These are phyloP conservation scores for Pseudorhiza aurosa DNA, from an alignment of 30 jellyfish, hydroid and myxozoan genomes.

Conservation along the genomic window DNA sequence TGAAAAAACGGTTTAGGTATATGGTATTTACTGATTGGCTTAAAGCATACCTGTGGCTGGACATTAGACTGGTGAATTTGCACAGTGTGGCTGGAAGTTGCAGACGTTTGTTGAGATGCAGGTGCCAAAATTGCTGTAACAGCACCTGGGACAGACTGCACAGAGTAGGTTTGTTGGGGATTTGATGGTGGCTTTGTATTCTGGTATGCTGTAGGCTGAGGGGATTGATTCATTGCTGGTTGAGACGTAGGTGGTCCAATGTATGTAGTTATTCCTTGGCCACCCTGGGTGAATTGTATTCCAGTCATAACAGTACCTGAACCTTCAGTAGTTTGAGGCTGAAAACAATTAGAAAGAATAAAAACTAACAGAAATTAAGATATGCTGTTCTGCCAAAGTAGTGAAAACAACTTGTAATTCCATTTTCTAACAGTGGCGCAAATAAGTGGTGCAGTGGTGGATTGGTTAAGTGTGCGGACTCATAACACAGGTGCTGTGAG, in stretches of 20 bases:
- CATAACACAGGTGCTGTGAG: no score
- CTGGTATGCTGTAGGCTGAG: conserved; percentile 5
- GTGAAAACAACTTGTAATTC: no score
- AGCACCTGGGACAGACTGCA: conserved; percentile 78
- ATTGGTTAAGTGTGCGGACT: no score
- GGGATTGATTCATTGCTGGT: conserved; percentile 9
- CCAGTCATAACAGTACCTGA: conserved; percentile 36
- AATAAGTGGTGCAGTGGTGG: no score
- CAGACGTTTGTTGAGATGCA: conserved; percentile 24
- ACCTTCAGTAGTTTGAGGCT: conserved; percentile 41
- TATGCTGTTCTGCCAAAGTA: no score
- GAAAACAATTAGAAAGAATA: background rate
- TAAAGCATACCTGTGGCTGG: conserved; percentile 91
- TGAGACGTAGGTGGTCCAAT: conserved; percentile 73
- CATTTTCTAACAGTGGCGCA: no score
- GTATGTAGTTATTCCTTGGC: conserved; percentile 76
- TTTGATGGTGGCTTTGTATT: conserved; percentile 19
- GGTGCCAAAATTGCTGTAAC: conserved; percentile 81
- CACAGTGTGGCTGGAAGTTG: conserved; percentile 39
- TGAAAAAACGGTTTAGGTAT: no score
- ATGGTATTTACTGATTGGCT: no score
- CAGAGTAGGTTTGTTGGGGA: conserved; percentile 59
- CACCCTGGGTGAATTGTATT: conserved; percentile 53
- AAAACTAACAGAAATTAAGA: no score
- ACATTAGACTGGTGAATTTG: conserved; percentile 66